These are phyloP conservation scores for Microctenopoma lineatum DNA, from an alignment of 2,797 vertebrate species.

Conservation along the genomic window DNA sequence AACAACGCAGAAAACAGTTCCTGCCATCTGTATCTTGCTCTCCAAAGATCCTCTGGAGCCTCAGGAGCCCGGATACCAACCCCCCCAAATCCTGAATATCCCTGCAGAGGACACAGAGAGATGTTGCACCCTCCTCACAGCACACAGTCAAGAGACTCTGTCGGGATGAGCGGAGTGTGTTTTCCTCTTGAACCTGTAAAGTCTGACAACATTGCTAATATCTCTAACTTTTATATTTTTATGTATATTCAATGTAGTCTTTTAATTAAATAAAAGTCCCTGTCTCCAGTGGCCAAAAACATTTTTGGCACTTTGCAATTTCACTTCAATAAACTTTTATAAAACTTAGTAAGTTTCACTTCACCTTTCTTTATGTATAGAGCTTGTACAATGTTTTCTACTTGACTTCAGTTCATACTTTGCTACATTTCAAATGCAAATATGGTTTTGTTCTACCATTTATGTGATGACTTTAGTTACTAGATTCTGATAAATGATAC, in stretches of 20 bases:
- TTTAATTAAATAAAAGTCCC: not conserved
- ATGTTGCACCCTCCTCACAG: conserved; percentile 18
- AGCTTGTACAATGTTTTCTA: too few relatives aligned
- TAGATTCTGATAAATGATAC: too few relatives aligned
- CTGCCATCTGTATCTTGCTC: conserved; percentile 92
- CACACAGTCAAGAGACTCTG: conserved; percentile 76
- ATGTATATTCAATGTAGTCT: not conserved
- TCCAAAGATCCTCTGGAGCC: conserved; percentile 92
- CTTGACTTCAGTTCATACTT: too few relatives aligned
- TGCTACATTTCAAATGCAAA: too few relatives aligned
- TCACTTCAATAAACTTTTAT: too few relatives aligned
- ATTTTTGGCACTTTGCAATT: too few relatives aligned
- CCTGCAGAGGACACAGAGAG: conserved; percentile 56
- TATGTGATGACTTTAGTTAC: too few relatives aligned
- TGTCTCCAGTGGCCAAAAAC: not conserved
- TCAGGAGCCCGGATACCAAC: conserved; percentile 88
- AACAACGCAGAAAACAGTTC: conserved; percentile 87
- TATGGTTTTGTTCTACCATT: too few relatives aligned
- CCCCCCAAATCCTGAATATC: conserved; percentile 65
- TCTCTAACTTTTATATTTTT: conserved; percentile 3
- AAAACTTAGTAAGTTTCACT: too few relatives aligned
- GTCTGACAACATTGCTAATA: conserved; percentile 15
- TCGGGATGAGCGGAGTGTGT: conserved; percentile 39
- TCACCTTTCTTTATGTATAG: too few relatives aligned
- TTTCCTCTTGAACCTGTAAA: conserved; percentile 13